Base-by-base conservation (phyloP, 2,888 invertebrate species). In the Shargacucullia verbasci region DNA sequence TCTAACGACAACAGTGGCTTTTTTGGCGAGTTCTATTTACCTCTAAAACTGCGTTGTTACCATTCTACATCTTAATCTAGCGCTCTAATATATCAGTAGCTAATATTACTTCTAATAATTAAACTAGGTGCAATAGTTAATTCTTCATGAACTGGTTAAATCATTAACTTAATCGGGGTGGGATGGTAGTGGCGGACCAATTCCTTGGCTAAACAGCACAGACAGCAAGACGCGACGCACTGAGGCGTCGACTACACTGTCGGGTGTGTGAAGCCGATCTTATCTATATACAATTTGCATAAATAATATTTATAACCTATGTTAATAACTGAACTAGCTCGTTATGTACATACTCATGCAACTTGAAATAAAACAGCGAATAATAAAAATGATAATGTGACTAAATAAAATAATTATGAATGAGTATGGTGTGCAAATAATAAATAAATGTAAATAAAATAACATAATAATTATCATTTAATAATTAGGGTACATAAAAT, bases 381-480 rank as follows among this genome's bases (percentile, higher is more conserved):
- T 81, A 81, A 84, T 79, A 79, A 82, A 73, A 79, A 80, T 80
- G 76, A 73, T 78, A 78, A 74, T 73, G 72, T 70, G 20, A 70
- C 64, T 76, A 76, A 75, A 78, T 70, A 56, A 69, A 64, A 70
- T 69, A 67, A 76, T 59, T 80, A 89, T 88, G 87, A 73, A 87
- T 86, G 89, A 81, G 71, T 46, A 85, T 88, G 91, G 78, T 81
- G 89, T 88, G 92, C 92, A 92, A 92, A 91, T 87, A 81, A 92
- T 89, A 90, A 64, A 86, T 86, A 88, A 87, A 73, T 70, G 54
- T 50, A 74, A 74, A 76, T 55, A 64, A 57, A 53, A 41, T 41
- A 53, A 71, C 70, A 20, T 4, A 76, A 72, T 59, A 75, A 74
- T 50, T 59, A 72, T 52, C 43, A 59, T 60, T 38, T 43, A 35